Evolutionary conservation across 2,113 vertebrate species (phyloP).

Genomic region (Lophura nycthemera): DNA sequence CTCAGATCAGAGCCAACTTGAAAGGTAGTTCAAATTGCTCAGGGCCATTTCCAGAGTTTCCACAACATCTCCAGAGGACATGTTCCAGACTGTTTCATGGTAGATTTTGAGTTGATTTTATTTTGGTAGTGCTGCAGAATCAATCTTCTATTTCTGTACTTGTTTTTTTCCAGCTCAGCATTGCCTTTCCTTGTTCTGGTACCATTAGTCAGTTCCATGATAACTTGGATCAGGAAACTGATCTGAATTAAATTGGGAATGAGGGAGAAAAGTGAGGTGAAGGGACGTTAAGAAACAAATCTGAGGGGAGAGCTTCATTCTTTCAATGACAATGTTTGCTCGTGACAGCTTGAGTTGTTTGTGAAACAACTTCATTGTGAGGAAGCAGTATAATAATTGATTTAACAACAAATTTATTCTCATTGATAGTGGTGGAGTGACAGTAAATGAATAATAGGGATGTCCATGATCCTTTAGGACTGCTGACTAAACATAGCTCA

Average conservation of each 20-base stretch:
- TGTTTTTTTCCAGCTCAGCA: background rate
- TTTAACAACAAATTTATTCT: background rate
- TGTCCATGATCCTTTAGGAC: background rate
- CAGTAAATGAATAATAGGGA: background rate
- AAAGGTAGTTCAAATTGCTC: background rate
- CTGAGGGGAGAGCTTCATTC: background rate
- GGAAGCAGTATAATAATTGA: background rate
- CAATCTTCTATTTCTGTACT: background rate
- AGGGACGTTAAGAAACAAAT: background rate
- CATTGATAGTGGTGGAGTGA: background rate
- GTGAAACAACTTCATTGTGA: background rate
- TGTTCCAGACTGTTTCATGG: background rate
- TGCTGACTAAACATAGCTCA: background rate
- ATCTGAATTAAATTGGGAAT: background rate
- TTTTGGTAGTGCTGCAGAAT: background rate
- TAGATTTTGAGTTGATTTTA: background rate
- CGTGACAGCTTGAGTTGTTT: background rate
- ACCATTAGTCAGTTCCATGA: background rate
- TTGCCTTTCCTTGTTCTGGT: background rate
- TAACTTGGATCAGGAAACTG: background rate
- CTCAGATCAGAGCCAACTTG: background rate
- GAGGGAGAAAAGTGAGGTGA: background rate
- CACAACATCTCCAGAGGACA: background rate
- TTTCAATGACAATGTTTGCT: background rate
- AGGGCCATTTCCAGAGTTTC: background rate